phyloP scores from a whole-genome alignment of 2,113 vertebrate genomes.

The Aplodontia rufa region DNA sequence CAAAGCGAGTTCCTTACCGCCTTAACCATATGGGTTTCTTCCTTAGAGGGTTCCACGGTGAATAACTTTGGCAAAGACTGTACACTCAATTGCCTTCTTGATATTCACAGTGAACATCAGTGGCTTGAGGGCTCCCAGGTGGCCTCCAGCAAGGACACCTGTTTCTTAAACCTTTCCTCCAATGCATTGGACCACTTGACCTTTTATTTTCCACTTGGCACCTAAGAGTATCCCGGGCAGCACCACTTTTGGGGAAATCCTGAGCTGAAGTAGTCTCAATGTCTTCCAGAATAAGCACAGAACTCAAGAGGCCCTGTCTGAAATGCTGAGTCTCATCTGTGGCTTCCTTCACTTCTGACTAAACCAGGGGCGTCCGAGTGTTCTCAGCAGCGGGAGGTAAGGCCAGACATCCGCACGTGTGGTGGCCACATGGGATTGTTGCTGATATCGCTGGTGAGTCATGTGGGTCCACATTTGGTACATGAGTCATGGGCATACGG shows the following conservation, averaged over 20 bases:
- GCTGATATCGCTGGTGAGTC: conserved; percentile 35
- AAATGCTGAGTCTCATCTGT: neutral
- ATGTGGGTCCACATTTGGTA: neutral
- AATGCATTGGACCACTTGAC: neutral
- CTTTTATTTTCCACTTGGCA: neutral
- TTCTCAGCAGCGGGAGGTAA: conserved; percentile 9
- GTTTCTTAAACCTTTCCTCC: neutral
- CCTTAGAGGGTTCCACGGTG: neutral
- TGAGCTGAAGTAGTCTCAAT: neutral
- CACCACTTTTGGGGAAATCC: neutral
- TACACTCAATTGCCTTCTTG: neutral
- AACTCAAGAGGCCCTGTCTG: neutral
- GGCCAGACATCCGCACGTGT: neutral
- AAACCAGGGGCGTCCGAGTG: neutral
- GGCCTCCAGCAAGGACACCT: neutral
- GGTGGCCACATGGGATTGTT: neutral
- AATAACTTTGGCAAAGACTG: neutral
- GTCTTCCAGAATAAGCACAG: neutral
- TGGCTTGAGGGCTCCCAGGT: neutral
- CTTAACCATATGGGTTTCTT: neutral
- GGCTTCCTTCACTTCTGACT: neutral
- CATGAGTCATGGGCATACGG: conserved; percentile 62
- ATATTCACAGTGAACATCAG: neutral
- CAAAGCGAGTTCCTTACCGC: neutral
- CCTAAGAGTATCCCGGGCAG: no score